Base-by-base conservation (phyloP, 2,888 invertebrate genomes). In the Aquatica leii region DNA sequence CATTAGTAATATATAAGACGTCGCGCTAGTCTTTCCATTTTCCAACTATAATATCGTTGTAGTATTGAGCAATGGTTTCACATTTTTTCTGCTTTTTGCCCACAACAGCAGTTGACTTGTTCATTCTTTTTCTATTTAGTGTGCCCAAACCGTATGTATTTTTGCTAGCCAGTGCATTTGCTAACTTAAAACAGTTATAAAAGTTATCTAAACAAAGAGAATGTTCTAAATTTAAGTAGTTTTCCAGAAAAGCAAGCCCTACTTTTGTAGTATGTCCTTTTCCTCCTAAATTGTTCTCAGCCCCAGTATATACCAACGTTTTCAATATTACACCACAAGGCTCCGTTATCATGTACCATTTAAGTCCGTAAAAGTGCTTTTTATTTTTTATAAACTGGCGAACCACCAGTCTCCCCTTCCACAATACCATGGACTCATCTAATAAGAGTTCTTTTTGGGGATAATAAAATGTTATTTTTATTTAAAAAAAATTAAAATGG, bases 401-500 rank as follows among this genome's bases (percentile, higher is more conserved):
- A 56, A 75, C 74, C 21, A 52, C 61, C 18, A 77, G 54, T 5
- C 75, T 69, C 2, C 77, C 78, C 12, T 74, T 70, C 74, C 75
- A 78, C 41, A 78, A 62, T 0, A 77, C 73, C 74, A 78, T 74
- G 0, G 72, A 70, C 50, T 78, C 76, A 61, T 78, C 77, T n/a
- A 78, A 41, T 21, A 70, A 72, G 1, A 78, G 59, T 18, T 79
- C 52, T 69, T 74, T 74, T 0, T 69, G 71, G 3, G 77, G 76
- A 62, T 67, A 73, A 61, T 77, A 78, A 31, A 78, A 61, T 18
- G 55, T 46, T 41, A 41, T 9, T 54, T 54, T 2, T 54, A 12
- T 8, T 54, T 54, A 8, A 41, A 54, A 41, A 17, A 54, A 17
- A 41, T 41, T 18, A 41, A 2, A 40, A 58, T 14, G 6, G 58